phyloP scores from a whole-genome alignment of 2,888 invertebrate genomes.

The Zygaena filipendulae region DNA sequence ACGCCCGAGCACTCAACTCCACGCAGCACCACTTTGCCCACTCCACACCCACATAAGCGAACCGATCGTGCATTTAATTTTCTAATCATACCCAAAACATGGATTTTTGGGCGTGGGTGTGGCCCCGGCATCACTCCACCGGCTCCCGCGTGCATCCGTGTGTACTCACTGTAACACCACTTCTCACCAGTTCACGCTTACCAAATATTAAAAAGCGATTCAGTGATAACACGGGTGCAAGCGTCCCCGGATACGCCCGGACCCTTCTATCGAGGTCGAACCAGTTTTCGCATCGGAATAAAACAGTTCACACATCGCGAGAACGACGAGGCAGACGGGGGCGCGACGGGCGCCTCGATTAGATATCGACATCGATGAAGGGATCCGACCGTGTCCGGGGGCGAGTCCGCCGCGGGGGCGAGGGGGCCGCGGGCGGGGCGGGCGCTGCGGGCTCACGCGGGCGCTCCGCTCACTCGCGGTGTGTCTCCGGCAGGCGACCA shows the following conservation, averaged over 20 bases:
- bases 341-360: too few relatives aligned
- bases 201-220: too few relatives aligned
- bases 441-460: conserved; percentile 16
- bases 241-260: too few relatives aligned
- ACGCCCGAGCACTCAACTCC: conserved; percentile 44
- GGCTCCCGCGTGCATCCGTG: neutral
- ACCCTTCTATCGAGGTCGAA: too few relatives aligned
- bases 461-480: conserved; percentile 19
- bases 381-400: conserved; percentile 17
- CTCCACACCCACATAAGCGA: conserved; percentile 14
- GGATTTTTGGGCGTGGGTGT: too few relatives aligned
- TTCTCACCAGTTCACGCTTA: neutral
- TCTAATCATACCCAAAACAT: too few relatives aligned
- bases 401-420: conserved; percentile 23
- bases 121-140: neutral
- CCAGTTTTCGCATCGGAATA: too few relatives aligned
- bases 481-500: conserved; percentile 88
- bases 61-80: conserved; percentile 7
- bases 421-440: conserved; percentile 15
- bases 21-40: conserved; percentile 30
- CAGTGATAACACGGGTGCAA: too few relatives aligned
- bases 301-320: too few relatives aligned
- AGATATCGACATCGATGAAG: too few relatives aligned
- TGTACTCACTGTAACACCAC: neutral
- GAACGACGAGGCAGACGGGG: too few relatives aligned